A percentile compares a stretch with the other conserved stretches of the same genome.
Evolutionary conservation across 2,113 vertebrate genomes (phyloP).

Genomic region (Calypte anna): DNA sequence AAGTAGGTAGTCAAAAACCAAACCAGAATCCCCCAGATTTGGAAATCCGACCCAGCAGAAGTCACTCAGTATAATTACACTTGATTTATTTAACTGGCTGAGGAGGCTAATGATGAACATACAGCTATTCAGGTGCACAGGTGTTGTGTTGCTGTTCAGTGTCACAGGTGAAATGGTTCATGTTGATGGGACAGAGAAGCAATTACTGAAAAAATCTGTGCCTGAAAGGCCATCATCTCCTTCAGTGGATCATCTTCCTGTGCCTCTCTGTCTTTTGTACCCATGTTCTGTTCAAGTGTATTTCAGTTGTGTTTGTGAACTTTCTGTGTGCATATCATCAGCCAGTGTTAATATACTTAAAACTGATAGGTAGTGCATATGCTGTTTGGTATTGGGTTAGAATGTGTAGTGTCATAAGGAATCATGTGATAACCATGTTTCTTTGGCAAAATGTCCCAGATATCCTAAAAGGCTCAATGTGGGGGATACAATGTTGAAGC

Average conservation of each 20-base stretch:
- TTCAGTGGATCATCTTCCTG: rapidly evolving
- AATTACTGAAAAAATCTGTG: background rate
- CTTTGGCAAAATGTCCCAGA: background rate
- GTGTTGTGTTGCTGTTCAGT: background rate
- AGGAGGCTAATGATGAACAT: background rate
- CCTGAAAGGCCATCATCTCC: background rate
- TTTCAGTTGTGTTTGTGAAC: background rate
- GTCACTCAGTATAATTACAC: background rate
- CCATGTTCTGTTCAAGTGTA: background rate
- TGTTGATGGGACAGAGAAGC: background rate
- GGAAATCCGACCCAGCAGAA: background rate
- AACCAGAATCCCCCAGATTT: rapidly evolving
- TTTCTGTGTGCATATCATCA: background rate
- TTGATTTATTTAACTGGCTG: rapidly evolving
- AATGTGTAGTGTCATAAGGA: background rate
- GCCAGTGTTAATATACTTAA: background rate
- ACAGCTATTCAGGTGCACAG: background rate
- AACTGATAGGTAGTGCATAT: background rate
- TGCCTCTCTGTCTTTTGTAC: background rate
- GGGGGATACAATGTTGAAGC: background rate
- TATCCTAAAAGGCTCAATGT: background rate
- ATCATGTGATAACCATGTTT: background rate
- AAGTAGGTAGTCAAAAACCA: background rate
- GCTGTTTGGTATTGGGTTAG: background rate
- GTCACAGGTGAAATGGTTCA: background rate